Evolutionary conservation across 2,113 vertebrate genomes (phyloP), one percentile per base, ranked within the genome.

Genomic region (Jaculus jaculus): DNA sequence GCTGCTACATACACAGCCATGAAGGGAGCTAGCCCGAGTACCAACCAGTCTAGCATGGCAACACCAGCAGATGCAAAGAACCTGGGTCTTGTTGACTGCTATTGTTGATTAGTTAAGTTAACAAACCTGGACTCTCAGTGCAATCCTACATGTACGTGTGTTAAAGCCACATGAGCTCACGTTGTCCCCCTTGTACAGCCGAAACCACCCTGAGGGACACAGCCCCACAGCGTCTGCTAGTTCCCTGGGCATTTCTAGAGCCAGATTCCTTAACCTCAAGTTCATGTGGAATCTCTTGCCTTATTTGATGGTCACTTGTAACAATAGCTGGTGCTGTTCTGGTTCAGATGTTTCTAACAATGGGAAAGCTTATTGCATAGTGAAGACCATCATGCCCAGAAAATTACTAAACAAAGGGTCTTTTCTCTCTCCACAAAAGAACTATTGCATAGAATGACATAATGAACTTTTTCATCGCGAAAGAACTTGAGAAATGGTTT

Each of bases 391-490:
- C 42, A 54, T 95, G 95, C 97, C 95, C 92, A 96, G 92, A 93
- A 96, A 94, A 88, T 94, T 66, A 86, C 90, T 90, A 79, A 94
- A 97, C 96, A 97, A 96, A 93, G 92, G 88, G 63, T 86, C 94
- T 96, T 96, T 96, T 85, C 71, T 81, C 63, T 93, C 37, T 85
- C 54, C 82, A 95, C 92, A 96, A 96, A 96, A 96, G 87, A 90
- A 68, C 82, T 90, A 96, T 95, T 96, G 88, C 97, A 18, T 39
- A 75, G 51, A 91, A 92, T 96, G 95, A 93, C 79, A 96, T 96
- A 96, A 96, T 96, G 66, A 96, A 92, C 73, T 84, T 96, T 89
- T 96, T 96, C 96, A 97, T 96, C 85, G 90, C 95, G 88, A n/a
- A 95, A 84, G 90, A 96, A 96, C 91, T 90, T 95, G 85, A 96